Evolutionary conservation across 53 echinoderm and acorn worm genomes (phyloP).

Genomic region (Crossaster papposus): DNA sequence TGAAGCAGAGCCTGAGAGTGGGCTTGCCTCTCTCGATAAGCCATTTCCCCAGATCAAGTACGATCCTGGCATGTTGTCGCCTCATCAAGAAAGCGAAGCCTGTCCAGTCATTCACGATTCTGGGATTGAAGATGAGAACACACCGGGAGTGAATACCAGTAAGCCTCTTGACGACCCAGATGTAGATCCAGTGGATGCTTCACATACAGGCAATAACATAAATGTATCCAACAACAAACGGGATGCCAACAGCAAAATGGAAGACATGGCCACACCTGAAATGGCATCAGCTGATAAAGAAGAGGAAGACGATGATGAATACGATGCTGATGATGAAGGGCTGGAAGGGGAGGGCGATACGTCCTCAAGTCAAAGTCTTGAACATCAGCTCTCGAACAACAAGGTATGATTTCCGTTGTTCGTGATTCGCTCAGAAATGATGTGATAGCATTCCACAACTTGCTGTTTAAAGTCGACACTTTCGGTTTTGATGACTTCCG

Average conservation of each 20-base stretch:
- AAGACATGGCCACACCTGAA: not conserved
- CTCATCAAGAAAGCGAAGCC: not conserved
- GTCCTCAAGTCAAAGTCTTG: not conserved
- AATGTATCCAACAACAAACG: too few relatives aligned
- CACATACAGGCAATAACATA: not conserved
- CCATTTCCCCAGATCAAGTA: not conserved
- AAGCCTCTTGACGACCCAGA: not conserved
- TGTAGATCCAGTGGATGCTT: not conserved
- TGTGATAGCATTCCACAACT: too few relatives aligned
- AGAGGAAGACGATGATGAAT: not conserved
- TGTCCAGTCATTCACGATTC: not conserved
- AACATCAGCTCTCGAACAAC: not conserved
- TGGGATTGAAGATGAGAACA: not conserved
- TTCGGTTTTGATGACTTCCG: too few relatives aligned
- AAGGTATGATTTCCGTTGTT: not conserved
- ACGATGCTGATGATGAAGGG: constrained; percentile 4
- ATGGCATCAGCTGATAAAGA: not conserved
- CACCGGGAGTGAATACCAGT: not conserved
- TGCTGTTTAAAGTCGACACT: too few relatives aligned
- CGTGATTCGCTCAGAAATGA: too few relatives aligned
- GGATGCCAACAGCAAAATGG: not conserved
- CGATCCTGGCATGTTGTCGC: not conserved
- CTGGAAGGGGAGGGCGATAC: not conserved
- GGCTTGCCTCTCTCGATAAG: not conserved
- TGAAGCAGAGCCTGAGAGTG: not conserved